Evolutionary conservation across 2,113 vertebrate species (phyloP), one percentile per base, ranked within the genome.

Genomic region (Corynorhinus townsendii): DNA sequence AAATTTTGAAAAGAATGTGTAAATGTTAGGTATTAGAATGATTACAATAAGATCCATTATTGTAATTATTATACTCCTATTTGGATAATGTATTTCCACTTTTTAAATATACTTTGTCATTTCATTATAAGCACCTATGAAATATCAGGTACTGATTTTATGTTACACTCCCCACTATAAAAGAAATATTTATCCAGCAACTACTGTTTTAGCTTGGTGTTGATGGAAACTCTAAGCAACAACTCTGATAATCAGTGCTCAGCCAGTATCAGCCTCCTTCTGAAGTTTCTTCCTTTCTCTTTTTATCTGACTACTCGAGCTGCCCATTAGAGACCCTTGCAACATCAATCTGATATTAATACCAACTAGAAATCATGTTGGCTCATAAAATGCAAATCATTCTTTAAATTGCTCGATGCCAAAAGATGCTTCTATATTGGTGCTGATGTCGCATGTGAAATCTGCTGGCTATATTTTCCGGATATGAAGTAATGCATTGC

Each of bases 391-490:
- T 14, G 24, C 49, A 54, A 94, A 64, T 22, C 45, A 73, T 9
- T 86, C 62, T 79, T 93, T 62, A 82, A 94, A 64, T 72, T 49
- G 3, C 4, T 64, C 45, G 40, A 2, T 1, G 54, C 22, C 40
- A 22, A 81, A 73, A 89, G 56, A 35, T 38, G 14, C 73, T 94
- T 80, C 59, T 52, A 68, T 94, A n/a, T 85, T 7, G 66, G 52
- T 33, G 89, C 89, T 54, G 1, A 91, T 91, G 73, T 11, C 49
- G 82, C 40, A 66, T 3, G 12, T 76, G 4, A 64, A 92, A 93
- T 72, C 71, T 69, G 15, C 66, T 71, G 90, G 45, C 14, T 94
- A 2, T 83, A 40, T 19, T 97, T 95, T 92, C 82, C 6, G 83
- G 69, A 89, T 96, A n/a, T 93, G 76, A 95, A 52, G 2, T 90